Percentiles rank a stretch among this genome's conserved stretches.
phyloP scores from a whole-genome alignment of 2,888 invertebrate genomes.

The Notocelia uddmanniana region DNA sequence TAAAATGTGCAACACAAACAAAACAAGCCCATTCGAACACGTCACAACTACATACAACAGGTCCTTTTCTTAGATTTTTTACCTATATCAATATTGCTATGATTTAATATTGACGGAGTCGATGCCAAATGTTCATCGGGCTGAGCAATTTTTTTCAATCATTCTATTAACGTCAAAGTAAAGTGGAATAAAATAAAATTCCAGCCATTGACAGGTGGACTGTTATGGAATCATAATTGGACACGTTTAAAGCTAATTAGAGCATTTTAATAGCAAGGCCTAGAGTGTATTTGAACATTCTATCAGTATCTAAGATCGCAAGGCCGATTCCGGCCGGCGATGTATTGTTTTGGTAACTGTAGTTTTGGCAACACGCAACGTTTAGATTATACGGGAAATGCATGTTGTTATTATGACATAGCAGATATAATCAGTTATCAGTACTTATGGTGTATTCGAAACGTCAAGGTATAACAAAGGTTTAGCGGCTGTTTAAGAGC shows the following conservation, averaged over 20 bases:
- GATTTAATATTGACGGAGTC: too few species aligned
- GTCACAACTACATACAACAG: too few species aligned
- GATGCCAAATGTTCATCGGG: too few species aligned
- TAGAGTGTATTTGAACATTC: slow-evolving; percentile 32
- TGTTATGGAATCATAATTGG: slow-evolving; percentile 36
- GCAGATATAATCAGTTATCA: not conserved
- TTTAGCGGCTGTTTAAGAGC: not conserved
- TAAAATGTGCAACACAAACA: too few species aligned
- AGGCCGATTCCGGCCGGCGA: slow-evolving; percentile 16
- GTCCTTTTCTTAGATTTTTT: too few species aligned
- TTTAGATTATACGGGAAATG: slow-evolving; percentile 27
- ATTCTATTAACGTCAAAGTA: slow-evolving; percentile 10
- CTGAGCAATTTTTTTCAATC: too few species aligned
- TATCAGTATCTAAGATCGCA: slow-evolving; percentile 33
- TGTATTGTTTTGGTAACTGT: slow-evolving; percentile 5
- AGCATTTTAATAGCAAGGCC: slow-evolving; percentile 32
- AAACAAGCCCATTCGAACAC: too few species aligned
- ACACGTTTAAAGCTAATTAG: slow-evolving; percentile 16
- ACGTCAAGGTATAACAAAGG: not conserved
- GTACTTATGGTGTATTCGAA: not conserved
- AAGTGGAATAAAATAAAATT: slow-evolving; percentile 9
- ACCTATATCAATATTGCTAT: too few species aligned
- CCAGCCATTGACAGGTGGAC: slow-evolving; percentile 14
- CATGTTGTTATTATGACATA: not conserved
- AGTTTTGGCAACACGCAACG: slow-evolving; percentile 21